Evolutionary conservation across 2,888 invertebrate genomes (phyloP), one percentile per base, ranked within the genome.

Genomic region (Agrochola circellaris): DNA sequence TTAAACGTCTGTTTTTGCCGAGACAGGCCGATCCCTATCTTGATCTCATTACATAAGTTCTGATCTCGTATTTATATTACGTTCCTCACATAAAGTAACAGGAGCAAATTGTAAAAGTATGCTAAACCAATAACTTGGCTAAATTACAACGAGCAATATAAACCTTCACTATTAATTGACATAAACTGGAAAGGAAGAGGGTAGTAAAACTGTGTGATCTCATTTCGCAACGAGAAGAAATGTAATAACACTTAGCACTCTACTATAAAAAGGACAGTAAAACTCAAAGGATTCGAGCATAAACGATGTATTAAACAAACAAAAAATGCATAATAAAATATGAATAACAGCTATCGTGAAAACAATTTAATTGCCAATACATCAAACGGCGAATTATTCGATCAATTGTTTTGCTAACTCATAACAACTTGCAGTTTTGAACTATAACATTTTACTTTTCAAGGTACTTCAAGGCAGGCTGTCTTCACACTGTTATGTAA

Each of bases 11-110:
- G 93, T 91, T 90, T 92, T 90, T 86, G 86, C 69, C 88, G 89
- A 88, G 90, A 89, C 90, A 86, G 69, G 79, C 85, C 83, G 95
- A 95, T 95, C 89, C 87, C 88, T 93, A 95, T 95, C 95, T 91
- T 79, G 82, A 83, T 86, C 80, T 87, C 88, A 91, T 95, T 94
- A 93, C 92, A 91, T 93, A 94, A 94, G 87, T 90, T 89, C 61
- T 89, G 87, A 85, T 91, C 73, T 87, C 67, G 72, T 76, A 77
- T 87, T 87, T 83, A 76, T 77, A 82, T 70, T 79, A 26, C 66
- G 74, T 67, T 71, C 77, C 72, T 81, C 75, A 69, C 79, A 71
- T 78, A 82, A 71, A 84, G 70, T 74, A 79, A 66, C 84, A 79
- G 84, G 54, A 81, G 84, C 66, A 54, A 83, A 66, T 72, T 61